Evolutionary conservation across 2,113 vertebrate species (phyloP), one percentile per base, ranked within the genome.

Genomic region (Nothoprocta pentlandii): DNA sequence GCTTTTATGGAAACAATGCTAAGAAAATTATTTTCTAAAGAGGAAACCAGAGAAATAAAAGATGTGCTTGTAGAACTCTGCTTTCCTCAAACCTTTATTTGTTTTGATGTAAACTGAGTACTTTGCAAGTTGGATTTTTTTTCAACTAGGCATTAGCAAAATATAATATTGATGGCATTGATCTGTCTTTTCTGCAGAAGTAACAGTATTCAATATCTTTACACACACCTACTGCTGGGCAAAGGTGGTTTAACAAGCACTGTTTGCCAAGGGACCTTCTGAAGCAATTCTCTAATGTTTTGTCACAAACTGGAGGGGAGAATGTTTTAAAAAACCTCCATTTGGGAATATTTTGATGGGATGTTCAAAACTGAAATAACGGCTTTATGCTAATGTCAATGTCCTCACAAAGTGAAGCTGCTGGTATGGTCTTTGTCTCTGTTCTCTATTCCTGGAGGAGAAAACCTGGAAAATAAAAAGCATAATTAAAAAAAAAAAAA

Each of bases 1-100:
- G 97, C 97, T 97, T 97, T 97, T 97, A 94, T 93, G 94, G 93
- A 97, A 98, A 97, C 96, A 97, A 97, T 97, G 91, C 88, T 95
- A 97, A 96, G 97, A 97, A 97, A 98, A 98, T 97, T 94, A 95
- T 97, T 97, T 97, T 97, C 96, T 96, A 88, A 97, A 97, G 96
- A 97, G 96, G 92, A 97, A 96, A 76, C 85, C 16, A 53, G 84
- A 95, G 80, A 96, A 95, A 97, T 53, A 93, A 93, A 95, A 96
- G 81, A 95, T 95, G 92, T 94, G 85, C 85, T 93, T 1, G 1
- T 90, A 75, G 92, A 96, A 96, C 80, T 81, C 93, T 92, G 91
- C 70, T 92, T 2, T 84, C 85, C 88, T 95, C 87, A 87, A 96
- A 92, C 88, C 85, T 94, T 85, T 92, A 70, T 97, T 94, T 64